A percentile compares a stretch with the other conserved stretches of the same genome.
phyloP scores from a whole-genome alignment of 2,113 vertebrate genomes.

The Phodopus roborovskii region DNA sequence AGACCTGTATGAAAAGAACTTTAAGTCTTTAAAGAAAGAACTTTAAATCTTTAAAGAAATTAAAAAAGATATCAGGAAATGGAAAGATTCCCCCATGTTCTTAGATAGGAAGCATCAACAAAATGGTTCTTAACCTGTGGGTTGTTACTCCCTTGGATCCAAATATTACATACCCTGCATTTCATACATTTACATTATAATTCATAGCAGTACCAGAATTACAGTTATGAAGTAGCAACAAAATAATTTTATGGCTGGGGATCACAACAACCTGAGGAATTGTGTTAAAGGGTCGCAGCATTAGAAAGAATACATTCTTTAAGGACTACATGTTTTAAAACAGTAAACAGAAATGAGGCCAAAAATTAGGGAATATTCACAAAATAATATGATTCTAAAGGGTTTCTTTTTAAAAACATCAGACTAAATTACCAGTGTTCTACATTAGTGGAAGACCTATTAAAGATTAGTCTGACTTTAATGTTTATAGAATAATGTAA shows the following conservation, averaged over 20 bases:
- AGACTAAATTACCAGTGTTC: slow-evolving; percentile 18
- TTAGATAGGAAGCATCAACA: too few relatives aligned
- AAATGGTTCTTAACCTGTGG: background rate
- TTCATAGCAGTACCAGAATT: background rate
- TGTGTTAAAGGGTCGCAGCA: background rate
- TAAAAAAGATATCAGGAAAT: too few relatives aligned
- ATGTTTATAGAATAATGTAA: slow-evolving; percentile 33
- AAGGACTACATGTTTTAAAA: background rate
- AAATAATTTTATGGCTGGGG: background rate
- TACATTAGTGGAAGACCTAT: slow-evolving; percentile 7
- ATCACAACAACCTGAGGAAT: background rate
- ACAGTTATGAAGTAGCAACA: background rate
- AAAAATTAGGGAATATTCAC: background rate
- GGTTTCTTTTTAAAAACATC: background rate
- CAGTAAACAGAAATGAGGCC: background rate
- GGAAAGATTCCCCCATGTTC: too few relatives aligned
- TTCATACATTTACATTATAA: background rate
- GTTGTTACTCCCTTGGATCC: background rate
- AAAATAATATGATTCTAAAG: slow-evolving; percentile 39
- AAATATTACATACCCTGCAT: background rate
- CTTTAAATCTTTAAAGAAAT: too few relatives aligned
- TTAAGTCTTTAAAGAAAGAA: too few relatives aligned
- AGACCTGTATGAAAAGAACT: too few relatives aligned
- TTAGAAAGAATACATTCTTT: background rate
- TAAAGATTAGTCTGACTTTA: slow-evolving; percentile 27